Conservation (phyloP, 2,797 vertebrate genomes). For the Emydoidea blandingii region DNA sequence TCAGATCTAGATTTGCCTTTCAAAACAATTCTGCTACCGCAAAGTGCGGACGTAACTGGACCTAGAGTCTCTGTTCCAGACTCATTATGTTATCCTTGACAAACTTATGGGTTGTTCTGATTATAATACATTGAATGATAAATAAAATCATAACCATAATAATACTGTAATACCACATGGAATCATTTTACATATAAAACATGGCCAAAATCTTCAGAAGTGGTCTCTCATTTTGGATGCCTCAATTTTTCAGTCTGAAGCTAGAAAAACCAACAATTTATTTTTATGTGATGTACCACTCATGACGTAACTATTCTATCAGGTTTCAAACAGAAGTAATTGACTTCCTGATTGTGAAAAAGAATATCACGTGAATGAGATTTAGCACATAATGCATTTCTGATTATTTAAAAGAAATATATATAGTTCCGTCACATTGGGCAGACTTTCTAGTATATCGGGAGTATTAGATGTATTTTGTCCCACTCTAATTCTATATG, state of each 20-base stretch:
- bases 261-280: not conserved
- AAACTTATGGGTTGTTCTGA: not conserved
- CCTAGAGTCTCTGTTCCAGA: not conserved
- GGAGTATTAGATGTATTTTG: not conserved
- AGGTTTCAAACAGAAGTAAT: not conserved
- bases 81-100: not conserved
- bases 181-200: not conserved
- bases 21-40: not conserved
- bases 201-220: not conserved
- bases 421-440: not conserved
- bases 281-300: not conserved
- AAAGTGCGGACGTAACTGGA: not conserved
- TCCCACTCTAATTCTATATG: not conserved
- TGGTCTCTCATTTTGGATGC: not conserved
- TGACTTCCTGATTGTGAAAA: not conserved
- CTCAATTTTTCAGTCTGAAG: not conserved
- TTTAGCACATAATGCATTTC: not conserved
- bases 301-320: not conserved
- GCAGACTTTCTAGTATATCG: not conserved
- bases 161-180: not conserved
- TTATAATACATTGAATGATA: not conserved
- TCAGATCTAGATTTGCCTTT: not conserved
- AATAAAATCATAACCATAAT: not conserved
- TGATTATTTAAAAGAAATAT: not conserved
- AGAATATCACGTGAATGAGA: not conserved